Percentiles rank a stretch among this genome's conserved stretches.
phyloP scores from a whole-genome alignment of 35 echinoderm and acorn worm genomes.

The Apostichopus parvimensis region DNA sequence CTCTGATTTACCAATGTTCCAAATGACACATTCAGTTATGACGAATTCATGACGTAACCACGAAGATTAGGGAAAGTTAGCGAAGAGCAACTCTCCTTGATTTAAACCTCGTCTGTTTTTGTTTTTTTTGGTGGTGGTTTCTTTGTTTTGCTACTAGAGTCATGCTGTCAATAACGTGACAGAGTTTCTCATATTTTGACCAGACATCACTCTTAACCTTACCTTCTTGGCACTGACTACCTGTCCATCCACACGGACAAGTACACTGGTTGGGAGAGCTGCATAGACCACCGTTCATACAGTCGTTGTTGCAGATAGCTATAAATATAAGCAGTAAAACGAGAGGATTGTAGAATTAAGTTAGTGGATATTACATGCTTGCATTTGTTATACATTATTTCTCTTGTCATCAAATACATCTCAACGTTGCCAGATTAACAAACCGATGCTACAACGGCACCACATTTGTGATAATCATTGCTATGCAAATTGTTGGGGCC shows the following conservation, averaged over 20 bases:
- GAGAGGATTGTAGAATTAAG: neutral
- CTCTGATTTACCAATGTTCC: too few relatives aligned
- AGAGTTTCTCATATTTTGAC: too few relatives aligned
- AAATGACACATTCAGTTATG: too few relatives aligned
- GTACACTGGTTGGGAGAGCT: slow-evolving; percentile 45
- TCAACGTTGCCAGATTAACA: too few relatives aligned
- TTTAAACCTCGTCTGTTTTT: too few relatives aligned
- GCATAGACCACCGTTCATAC: slow-evolving; percentile 21
- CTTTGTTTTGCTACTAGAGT: neutral
- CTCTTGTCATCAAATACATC: too few relatives aligned
- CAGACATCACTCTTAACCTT: neutral
- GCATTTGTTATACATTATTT: neutral
- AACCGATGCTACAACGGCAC: too few relatives aligned
- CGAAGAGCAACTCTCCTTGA: too few relatives aligned
- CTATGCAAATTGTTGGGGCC: too few relatives aligned
- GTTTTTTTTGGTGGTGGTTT: too few relatives aligned
- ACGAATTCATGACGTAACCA: neutral
- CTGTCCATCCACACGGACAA: slow-evolving; percentile 28
- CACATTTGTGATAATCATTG: too few relatives aligned
- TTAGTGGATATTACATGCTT: neutral
- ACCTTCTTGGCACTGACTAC: neutral
- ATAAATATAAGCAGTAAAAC: neutral
- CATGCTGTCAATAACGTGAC: neutral
- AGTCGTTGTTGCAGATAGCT: slow-evolving; percentile 12
- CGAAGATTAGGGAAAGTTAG: too few relatives aligned